A percentile compares a stretch with the other conserved stretches of the same genome.
Conservation (phyloP, 53 echinoderm and acorn worm genomes). For the Mesocentrotus franciscanus region DNA sequence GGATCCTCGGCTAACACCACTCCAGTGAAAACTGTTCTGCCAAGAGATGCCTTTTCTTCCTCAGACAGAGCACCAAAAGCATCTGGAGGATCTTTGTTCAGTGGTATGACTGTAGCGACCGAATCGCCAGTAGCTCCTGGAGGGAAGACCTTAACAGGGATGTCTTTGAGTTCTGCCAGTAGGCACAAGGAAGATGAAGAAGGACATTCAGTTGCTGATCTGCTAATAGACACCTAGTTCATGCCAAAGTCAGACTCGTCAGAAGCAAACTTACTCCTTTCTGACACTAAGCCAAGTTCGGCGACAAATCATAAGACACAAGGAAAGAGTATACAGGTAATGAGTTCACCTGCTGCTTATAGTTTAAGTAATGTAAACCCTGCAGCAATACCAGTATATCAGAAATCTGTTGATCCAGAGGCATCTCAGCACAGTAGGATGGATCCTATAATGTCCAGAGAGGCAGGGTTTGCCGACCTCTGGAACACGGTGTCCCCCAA, state of each 20-base stretch:
- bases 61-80: background rate
- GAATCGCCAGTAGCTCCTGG: background rate
- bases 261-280: background rate
- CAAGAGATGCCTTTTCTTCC: background rate
- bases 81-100: slow-evolving; percentile 1
- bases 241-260: background rate
- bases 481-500: slow-evolving; percentile 43
- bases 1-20: background rate
- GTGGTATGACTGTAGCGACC: slow-evolving; percentile 35
- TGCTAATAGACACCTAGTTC: background rate
- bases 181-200: background rate
- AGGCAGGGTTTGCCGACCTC: slow-evolving; percentile 70
- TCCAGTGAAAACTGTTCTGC: background rate
- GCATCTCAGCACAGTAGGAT: background rate
- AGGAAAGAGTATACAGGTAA: too few relatives aligned
- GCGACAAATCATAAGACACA: too few relatives aligned
- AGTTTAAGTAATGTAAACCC: background rate
- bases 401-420: background rate
- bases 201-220: background rate
- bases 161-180: background rate
- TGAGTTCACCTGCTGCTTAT: too few relatives aligned
- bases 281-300: background rate
- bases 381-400: background rate
- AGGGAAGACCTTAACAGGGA: too few relatives aligned
- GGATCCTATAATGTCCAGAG: slow-evolving; percentile 74